Percentiles rank a stretch among this genome's conserved stretches.
phyloP scores from a whole-genome alignment of 1,140 invertebrate genomes.

The Teleogryllus occipitalis region DNA sequence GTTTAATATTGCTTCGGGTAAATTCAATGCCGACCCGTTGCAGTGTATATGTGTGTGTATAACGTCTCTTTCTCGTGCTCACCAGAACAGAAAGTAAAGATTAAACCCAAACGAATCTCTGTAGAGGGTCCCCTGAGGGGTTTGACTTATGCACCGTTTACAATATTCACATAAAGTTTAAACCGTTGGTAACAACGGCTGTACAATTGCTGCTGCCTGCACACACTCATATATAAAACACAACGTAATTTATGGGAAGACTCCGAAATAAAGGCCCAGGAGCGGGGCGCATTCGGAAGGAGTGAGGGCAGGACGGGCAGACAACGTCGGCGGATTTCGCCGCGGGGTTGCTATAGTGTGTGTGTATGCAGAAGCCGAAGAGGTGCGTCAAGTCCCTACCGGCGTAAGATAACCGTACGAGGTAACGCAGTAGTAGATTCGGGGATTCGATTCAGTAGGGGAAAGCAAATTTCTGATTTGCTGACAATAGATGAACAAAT shows the following conservation, averaged over 20 bases:
- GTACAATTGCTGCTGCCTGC: constrained; percentile 3
- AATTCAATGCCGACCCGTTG: background rate
- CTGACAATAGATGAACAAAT: no score
- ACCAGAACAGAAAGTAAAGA: constrained; percentile 1
- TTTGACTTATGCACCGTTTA: constrained; percentile 4
- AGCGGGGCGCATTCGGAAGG: background rate
- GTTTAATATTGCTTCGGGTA: constrained; percentile 1
- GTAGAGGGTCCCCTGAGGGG: background rate
- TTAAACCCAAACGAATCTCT: background rate
- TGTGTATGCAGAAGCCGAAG: no score
- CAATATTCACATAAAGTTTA: background rate
- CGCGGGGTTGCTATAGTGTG: no score
- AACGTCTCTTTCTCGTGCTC: background rate
- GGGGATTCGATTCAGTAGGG: no score
- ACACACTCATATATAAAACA: background rate
- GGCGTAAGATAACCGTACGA: no score
- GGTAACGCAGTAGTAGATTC: no score
- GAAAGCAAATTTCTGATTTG: no score
- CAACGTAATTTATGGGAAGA: background rate
- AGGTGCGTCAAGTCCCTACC: no score
- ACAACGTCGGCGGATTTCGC: no score
- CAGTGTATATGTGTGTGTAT: background rate
- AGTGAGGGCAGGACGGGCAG: background rate
- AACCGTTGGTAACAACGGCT: background rate
- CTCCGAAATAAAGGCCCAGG: background rate